Base-by-base conservation (phyloP, 2,888 invertebrate genomes). In the Drosophila meridiana region DNA sequence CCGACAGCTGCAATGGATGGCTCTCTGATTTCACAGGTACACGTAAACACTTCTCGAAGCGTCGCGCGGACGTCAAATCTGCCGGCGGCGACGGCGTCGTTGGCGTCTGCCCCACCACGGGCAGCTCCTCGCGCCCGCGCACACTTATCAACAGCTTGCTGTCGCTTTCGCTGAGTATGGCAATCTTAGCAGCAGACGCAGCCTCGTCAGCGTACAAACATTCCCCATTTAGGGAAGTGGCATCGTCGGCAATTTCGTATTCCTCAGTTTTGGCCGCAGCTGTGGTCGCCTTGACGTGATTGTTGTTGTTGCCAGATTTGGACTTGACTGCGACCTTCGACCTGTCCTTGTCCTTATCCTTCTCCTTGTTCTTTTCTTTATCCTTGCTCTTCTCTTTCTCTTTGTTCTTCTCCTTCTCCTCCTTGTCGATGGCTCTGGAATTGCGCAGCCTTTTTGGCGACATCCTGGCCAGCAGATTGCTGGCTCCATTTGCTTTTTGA, bases 61-160 rank as follows among this genome's bases (percentile, higher is more conserved):
- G 75, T 57, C 84, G 76, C 42, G 48, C 36, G 9, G 71, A 40
- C n/a, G 58, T 48, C 58, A 14, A 20, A 26, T 13, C 20, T 32
- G 63, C 43, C 30, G 67, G 63, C 36, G 68, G 69, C 42, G 73
- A 66, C 3, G 65, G 62, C 34, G 83, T 68, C 3, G 67, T 64
- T 38, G 82, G 73, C 0, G 83, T 57, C 20, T 74, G 81, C 47
- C 91, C 91, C 40, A 94, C 94, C 64, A 94, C 94, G 0, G 96
- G 96, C 80, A 96, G 92, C 93, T 96, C 96, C 91, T 96, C 96
- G 89, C 95, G 95, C 14, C 96, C 96, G 80, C 96, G 95, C 38
- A 95, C 95, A 32, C 94, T 94, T 30, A 95, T 94, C 91, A 93
- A 92, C 2, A 92, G 87, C 70, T 92, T 91, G 57, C 93, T 78